Percentiles rank a stretch among this genome's conserved stretches.
phyloP scores from a whole-genome alignment of 2,113 vertebrate genomes.

The Epinephelus lanceolatus region DNA sequence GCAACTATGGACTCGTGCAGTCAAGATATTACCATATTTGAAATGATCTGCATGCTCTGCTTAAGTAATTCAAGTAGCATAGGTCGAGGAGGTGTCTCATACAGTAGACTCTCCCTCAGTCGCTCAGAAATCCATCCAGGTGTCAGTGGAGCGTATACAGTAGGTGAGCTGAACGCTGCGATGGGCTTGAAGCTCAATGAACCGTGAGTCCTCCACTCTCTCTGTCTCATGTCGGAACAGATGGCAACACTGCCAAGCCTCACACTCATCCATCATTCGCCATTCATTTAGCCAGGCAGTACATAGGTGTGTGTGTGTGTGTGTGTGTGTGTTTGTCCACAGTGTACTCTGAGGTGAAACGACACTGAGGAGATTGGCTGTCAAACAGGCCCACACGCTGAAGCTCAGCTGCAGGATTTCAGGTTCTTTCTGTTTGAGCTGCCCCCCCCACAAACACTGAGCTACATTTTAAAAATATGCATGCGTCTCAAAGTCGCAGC shows the following conservation, averaged over 20 bases:
- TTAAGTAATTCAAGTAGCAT: constrained; percentile 18
- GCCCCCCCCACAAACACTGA: background rate
- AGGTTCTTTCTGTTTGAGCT: constrained; percentile 13
- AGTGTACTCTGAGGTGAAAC: constrained; percentile 30
- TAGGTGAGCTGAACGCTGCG: constrained; percentile 57
- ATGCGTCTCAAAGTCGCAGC: background rate
- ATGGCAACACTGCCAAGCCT: constrained; percentile 57
- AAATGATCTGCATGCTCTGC: constrained; percentile 45
- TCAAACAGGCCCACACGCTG: background rate
- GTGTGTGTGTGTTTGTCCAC: constrained; percentile 24
- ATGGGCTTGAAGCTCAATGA: constrained; percentile 62
- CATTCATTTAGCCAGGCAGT: constrained; percentile 51
- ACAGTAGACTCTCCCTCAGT: constrained; percentile 7
- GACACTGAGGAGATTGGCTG: constrained; percentile 45
- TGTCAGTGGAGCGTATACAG: constrained; percentile 58
- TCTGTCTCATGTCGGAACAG: constrained; percentile 62
- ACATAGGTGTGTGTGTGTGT: constrained; percentile 10
- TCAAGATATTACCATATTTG: constrained; percentile 45
- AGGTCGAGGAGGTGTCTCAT: constrained; percentile 30
- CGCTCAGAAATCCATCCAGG: constrained; percentile 37
- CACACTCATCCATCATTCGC: constrained; percentile 67
- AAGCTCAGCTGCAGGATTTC: constrained; percentile 32
- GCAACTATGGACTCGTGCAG: background rate
- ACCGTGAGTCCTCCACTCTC: constrained; percentile 54
- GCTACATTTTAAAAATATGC: background rate